Evolutionary conservation across 2,113 vertebrate genomes (phyloP), one percentile per base, ranked within the genome.

Genomic region (Trachemys scripta): DNA sequence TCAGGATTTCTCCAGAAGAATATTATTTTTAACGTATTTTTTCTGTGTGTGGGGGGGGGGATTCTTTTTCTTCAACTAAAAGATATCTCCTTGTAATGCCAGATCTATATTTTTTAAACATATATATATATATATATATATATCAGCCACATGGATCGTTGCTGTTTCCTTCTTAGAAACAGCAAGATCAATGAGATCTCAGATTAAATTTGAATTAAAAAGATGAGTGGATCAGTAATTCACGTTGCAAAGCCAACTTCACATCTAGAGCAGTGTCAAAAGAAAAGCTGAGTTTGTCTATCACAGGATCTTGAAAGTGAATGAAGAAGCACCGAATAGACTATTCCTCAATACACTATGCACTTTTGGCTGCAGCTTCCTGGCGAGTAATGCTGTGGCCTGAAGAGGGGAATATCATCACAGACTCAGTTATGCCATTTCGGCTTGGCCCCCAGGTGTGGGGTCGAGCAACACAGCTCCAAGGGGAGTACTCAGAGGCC

Each of bases 201-300:
- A 80, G 85, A 91, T 91, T 69, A 97, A 96, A 97, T 94, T 85
- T 95, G 76, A 92, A 96, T 94, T 96, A 95, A 96, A 97, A 90
- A 76, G 19, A 9, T 6, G 45, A 51, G 79, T 92, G 85, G 54
- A 45, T 96, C 88, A 92, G 87, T 87, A 81, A 54, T 92, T 93
- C 93, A 91, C 54, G 83, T 81, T 45, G 84, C 81, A 91, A 16
- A 19, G 8, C 19, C 57, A 84, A 57, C 85, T 84, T 29, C 0
- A 0, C 82, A 85, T 53, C 45, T 5, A 88, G 75, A 87, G 50
- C 0, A 0, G n/a, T 29, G 65, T 87, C 49, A 90, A 47, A 86
- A 87, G 84, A 16, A 91, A 27, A 96, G 47, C 38, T 65, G 29
- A 11, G 2, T 80, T 27, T 80, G 75, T 72, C 95, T 93, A 87